Evolutionary conservation across 2,888 invertebrate genomes (phyloP), one percentile per base, ranked within the genome.

Genomic region (Gisinianus flammeolus): DNA sequence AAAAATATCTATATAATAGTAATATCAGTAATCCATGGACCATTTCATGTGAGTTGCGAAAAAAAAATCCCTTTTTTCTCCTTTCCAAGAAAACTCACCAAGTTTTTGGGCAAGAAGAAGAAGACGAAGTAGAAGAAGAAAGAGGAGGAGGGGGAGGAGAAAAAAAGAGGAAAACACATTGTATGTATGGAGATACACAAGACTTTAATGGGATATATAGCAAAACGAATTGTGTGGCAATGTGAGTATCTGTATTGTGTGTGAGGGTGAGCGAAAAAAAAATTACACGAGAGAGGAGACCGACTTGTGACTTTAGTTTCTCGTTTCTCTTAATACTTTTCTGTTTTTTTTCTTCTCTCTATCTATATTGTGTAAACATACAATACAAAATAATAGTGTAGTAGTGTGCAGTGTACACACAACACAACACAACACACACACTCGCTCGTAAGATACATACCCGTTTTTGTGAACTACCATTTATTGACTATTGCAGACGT

Each of bases 251-350:
- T 44, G 44, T 44, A 16, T 44, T 44, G 44, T n/a, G 19, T 44
- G 44, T 58, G 24, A 24, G 58, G 58, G n/a, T 58, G 24, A 58
- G 22, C 58, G 22, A 58, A 44, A 44, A 58, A 56, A n/a, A 58
- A 58, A 24, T 44, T 44, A 44, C 44, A 44, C 44, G 24, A 58
- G 58, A 44, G 44, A 44, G 44, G 58, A 58, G 22, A 28, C 22
- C n/a, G 69, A 44, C 69, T 69, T 35, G 69, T 58, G 58, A 58
- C 58, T 58, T 58, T 58, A 10, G 68, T 22, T 44, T 56, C 56
- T 68, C 67, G n/a, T n/a, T n/a, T n/a, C n/a, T n/a, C n/a, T 67
- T 10, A 22, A 28, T 69, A 24, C 24, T 52, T 69, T 44, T 69
- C n/a, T n/a, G 22, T 58, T 44, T 69, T 44, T 35, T 69, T 44